Conservation (phyloP, 2,888 invertebrate genomes). For the Catocala sponsa region DNA sequence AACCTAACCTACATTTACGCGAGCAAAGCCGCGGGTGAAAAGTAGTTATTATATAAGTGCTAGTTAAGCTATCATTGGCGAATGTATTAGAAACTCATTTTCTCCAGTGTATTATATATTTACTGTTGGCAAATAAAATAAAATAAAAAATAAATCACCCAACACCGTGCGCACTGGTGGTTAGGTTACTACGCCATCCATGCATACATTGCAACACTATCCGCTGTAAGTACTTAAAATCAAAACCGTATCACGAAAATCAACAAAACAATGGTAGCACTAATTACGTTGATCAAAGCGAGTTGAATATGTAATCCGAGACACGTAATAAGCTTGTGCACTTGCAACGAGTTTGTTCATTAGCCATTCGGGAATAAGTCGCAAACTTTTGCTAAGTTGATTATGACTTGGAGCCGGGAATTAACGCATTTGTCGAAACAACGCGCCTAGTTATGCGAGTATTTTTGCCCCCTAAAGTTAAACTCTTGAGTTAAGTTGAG, state of each 20-base stretch:
- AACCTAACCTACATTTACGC: too few relatives aligned
- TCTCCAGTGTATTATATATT: too few relatives aligned
- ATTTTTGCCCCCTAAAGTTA: conserved; percentile 32
- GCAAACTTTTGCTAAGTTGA: conserved; percentile 64
- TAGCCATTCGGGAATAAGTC: conserved; percentile 71
- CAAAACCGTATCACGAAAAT: background rate
- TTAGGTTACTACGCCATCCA: too few relatives aligned
- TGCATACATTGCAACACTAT: too few relatives aligned
- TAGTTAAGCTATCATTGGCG: too few relatives aligned
- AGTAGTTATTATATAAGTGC: too few relatives aligned
- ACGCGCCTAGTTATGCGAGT: conserved; percentile 46
- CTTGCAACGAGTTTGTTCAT: conserved; percentile 75
- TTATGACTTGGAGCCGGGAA: conserved; percentile 43
- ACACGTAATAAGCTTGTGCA: conserved; percentile 63
- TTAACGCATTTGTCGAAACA: conserved; percentile 50
- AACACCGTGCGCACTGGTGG: too few relatives aligned
- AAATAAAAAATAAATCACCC: too few relatives aligned
- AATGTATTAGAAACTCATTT: too few relatives aligned
- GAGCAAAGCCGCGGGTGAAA: too few relatives aligned
- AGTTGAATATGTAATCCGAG: conserved; percentile 63
- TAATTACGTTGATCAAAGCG: conserved; percentile 10
- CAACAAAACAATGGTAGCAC: background rate
- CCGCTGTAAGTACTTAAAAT: too few relatives aligned
- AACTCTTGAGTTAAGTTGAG: conserved; percentile 19
- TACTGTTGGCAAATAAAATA: too few relatives aligned